Base-by-base conservation (phyloP, 1,140 invertebrate species). In the Parapsyche elsis region DNA sequence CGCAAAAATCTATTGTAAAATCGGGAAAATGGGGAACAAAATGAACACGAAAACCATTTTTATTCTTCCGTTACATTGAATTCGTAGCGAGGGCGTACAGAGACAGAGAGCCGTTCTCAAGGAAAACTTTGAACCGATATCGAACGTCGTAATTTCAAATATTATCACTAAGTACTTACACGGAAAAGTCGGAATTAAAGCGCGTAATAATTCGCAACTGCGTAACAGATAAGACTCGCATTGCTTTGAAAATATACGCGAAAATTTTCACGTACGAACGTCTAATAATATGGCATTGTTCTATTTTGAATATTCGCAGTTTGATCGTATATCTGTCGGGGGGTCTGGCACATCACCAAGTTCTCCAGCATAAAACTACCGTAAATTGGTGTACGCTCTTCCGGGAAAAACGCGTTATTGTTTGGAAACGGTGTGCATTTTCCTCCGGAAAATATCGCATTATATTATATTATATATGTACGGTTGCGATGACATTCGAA, bases 271-370 rank as follows among this genome's bases (percentile, higher is more conserved):
- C 7, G 30, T 38, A 38, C 1, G 30, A 38, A 38, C 30, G 1
- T 38, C 1, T 7, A 38, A 38, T 38, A 38, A 38, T 1, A 38
- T 7, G 30, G 7, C 30, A 38, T 7, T 4, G 30, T 38, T 38
- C 30, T 38, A 38, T 67, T 67, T 67, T 67, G 64, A 67, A 67
- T 23, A 67, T 67, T 53, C 49, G 7, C 16, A 61, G 9, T 23
- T 21, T 9, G 59, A 67, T 67, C 26, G 26, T 67, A 67, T 67
- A 67, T 67, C 24, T 67, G 64, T 67, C 64, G 23, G 21, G 26
- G n/a, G 12, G 64, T 67, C 24, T 67, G 64, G 64, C 64, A 67
- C 64, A 23, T 67, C 64, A 67, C 64, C 64, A 67, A 61, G 21
- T 21, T 67, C 24, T 24, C 10, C 9, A 21, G 19, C 59, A 53